Evolutionary conservation across 2,888 invertebrate species (phyloP), one percentile per base, ranked within the genome.

Genomic region (Oxystoma pomonae): DNA sequence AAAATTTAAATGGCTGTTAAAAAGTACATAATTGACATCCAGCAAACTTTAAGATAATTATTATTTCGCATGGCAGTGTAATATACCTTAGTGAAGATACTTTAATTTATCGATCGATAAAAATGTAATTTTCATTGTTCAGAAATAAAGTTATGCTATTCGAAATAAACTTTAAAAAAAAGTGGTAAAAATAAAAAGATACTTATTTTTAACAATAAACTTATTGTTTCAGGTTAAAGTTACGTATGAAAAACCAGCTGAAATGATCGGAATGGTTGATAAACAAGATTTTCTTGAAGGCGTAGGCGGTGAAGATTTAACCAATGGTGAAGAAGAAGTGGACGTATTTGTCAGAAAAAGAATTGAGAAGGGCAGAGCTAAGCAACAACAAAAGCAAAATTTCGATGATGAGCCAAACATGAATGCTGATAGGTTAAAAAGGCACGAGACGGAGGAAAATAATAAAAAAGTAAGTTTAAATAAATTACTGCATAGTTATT

Each of bases 231-330:
- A 35, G 35, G 35, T 35, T 3, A 81, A 82, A 68, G 84, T 86
- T 0, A 85, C 84, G 56, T 87, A 86, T 71, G 86, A 87, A 73
- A 84, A 86, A 22, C 81, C 83, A 52, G 83, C 84, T 0, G 81
- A 83, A 64, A 83, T 81, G 72, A 77, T 81, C 69, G 78, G 63
- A 69, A 81, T 70, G 20, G 68, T 68, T 58, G 71, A 68, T 59
- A 65, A 68, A 58, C 66, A 73, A 60, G 49, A 21, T 17, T 18
- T 20, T 16, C 5, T 20, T 3, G 18, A 61, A 12, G 55, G 53
- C n/a, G 35, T 17, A 1, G 60, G 18, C 1, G 53, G 66, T 55
- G 60, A 68, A 16, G 69, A 71, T 22, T 59, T 49, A 12, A 70
- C 72, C 64, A 68, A 62, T 12, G 72, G 68, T 7, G 72, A 67